phyloP scores from a whole-genome alignment of 2,888 invertebrate species.

The Xanthia icteritia region DNA sequence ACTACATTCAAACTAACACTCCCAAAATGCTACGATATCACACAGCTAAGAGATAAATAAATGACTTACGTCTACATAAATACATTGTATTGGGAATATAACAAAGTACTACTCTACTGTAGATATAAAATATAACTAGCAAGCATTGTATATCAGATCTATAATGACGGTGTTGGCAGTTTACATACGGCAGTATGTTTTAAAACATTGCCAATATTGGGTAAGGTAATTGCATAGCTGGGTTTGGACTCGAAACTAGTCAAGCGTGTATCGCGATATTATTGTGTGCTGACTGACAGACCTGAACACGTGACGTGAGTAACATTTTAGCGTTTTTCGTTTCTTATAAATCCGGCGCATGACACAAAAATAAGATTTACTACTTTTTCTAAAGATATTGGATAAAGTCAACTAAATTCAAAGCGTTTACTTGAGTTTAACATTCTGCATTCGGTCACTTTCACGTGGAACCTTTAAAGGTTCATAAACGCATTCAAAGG shows the following conservation, averaged over 20 bases:
- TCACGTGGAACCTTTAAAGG: not conserved
- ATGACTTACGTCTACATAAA: slow-evolving; percentile 38
- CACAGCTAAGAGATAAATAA: slow-evolving; percentile 39
- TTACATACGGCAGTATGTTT: slow-evolving; percentile 5
- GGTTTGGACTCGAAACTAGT: not conserved
- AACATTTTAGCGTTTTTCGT: too few species aligned
- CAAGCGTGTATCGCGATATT: not conserved
- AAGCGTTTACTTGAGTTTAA: too few species aligned
- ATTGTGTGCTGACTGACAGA: not conserved
- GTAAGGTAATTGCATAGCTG: not conserved
- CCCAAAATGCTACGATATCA: slow-evolving; percentile 44
- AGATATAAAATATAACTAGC: slow-evolving; percentile 18
- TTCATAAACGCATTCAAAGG: not conserved
- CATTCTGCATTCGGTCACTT: not conserved
- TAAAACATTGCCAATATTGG: not conserved
- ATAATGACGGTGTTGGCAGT: slow-evolving; percentile 8
- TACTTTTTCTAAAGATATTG: too few species aligned
- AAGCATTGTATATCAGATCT: slow-evolving; percentile 35
- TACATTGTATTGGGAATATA: slow-evolving; percentile 34
- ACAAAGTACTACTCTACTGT: slow-evolving; percentile 6
- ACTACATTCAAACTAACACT: slow-evolving; percentile 37
- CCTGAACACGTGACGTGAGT: too few species aligned
- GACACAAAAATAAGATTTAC: too few species aligned
- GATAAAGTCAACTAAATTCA: not conserved
- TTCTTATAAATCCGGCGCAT: too few species aligned